A percentile compares a stretch with the other conserved stretches of the same genome.
Conservation (phyloP, 2,797 vertebrate species). For the Macropodus opercularis region DNA sequence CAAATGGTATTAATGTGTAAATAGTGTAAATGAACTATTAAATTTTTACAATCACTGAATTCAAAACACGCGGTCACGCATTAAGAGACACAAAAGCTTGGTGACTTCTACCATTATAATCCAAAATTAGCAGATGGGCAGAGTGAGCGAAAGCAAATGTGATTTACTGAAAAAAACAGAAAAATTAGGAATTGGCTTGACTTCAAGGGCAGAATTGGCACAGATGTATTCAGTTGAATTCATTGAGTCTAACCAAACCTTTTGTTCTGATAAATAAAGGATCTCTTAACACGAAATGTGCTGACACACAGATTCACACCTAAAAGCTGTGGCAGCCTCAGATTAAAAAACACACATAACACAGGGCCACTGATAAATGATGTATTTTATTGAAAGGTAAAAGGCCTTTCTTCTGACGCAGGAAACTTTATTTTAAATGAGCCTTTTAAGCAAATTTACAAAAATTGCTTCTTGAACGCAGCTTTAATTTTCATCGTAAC, state of each 20-base stretch:
- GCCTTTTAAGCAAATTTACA: constrained; percentile 47
- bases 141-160: not conserved
- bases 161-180: constrained; percentile 16
- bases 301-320: constrained; percentile 24
- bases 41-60: not conserved
- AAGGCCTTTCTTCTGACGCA: constrained; percentile 38
- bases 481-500: constrained; percentile 41
- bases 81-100: constrained; percentile 6
- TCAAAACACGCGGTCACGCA: not conserved
- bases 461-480: constrained; percentile 39
- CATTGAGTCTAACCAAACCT: constrained; percentile 24
- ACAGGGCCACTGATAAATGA: constrained; percentile 56
- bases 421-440: constrained; percentile 42
- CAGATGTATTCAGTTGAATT: constrained; percentile 33
- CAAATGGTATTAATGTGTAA: too few species aligned
- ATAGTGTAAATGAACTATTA: too few species aligned
- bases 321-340: constrained; percentile 34
- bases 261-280: constrained; percentile 42
- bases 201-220: constrained; percentile 39
- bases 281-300: constrained; percentile 23
- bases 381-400: constrained; percentile 65
- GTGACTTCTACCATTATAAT: constrained; percentile 19
- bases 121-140: not conserved
- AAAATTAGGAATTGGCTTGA: constrained; percentile 25
- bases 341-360: constrained; percentile 58